A percentile compares a stretch with the other conserved stretches of the same genome.
These are phyloP conservation scores for Pseudomyrmex flavicornis DNA, from an alignment of 1,140 invertebrate genomes.

Conservation along the genomic window DNA sequence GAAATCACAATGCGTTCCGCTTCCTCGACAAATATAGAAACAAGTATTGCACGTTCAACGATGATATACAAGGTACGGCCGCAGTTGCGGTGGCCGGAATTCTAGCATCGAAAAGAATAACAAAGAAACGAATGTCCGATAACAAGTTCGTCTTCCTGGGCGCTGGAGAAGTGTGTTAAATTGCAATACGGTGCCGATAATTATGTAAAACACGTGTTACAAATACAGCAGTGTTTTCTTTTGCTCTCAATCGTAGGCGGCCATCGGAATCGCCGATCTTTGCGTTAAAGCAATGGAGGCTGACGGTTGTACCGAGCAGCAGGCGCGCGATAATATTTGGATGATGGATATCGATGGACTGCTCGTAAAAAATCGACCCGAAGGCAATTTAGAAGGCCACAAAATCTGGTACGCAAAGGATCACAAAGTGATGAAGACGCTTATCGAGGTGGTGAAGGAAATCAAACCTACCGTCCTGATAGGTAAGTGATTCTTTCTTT, in stretches of 20 bases:
- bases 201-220: neutral
- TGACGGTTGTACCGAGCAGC: slow-evolving; percentile 91
- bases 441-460: slow-evolving; percentile 92
- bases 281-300: slow-evolving; percentile 94
- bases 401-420: slow-evolving; percentile 94
- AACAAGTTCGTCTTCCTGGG: slow-evolving; percentile 96
- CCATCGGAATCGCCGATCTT: slow-evolving; percentile 94
- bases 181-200: slow-evolving; percentile 31
- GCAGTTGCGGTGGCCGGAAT: slow-evolving; percentile 96
- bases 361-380: slow-evolving; percentile 90
- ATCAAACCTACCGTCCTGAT: slow-evolving; percentile 95
- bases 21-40: slow-evolving; percentile 95
- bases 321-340: slow-evolving; percentile 94
- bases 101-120: slow-evolving; percentile 92
- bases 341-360: slow-evolving; percentile 95
- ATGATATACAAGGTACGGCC: slow-evolving; percentile 98
- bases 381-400: slow-evolving; percentile 91
- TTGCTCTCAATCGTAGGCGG: slow-evolving; percentile 86
- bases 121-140: slow-evolving; percentile 91
- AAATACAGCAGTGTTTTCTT: slow-evolving; percentile 3
- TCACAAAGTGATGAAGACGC: slow-evolving; percentile 90
- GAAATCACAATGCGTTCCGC: slow-evolving; percentile 96
- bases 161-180: slow-evolving; percentile 91
- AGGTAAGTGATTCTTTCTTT: slow-evolving; percentile 85
- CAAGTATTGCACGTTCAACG: slow-evolving; percentile 97